Conservation (phyloP, 2,888 invertebrate genomes). For the Acleris literana region DNA sequence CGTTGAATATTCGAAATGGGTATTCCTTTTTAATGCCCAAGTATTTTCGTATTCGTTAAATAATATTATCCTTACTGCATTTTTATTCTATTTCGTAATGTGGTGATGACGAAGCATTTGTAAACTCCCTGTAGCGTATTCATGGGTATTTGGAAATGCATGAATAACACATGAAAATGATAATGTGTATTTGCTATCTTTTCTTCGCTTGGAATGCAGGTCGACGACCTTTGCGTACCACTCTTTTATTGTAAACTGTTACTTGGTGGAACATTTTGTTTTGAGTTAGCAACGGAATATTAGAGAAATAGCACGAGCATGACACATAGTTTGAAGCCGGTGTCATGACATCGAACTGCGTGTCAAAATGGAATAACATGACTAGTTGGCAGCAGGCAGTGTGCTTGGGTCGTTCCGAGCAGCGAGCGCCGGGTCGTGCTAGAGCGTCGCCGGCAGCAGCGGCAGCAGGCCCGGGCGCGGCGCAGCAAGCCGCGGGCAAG, state of each 20-base stretch:
- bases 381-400: too few species aligned
- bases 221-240: constrained; percentile 23
- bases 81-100: constrained; percentile 28
- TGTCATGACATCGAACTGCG: too few species aligned
- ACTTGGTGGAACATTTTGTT: neutral
- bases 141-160: constrained; percentile 42
- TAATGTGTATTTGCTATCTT: constrained; percentile 40
- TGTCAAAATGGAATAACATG: too few species aligned
- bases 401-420: too few species aligned
- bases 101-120: constrained; percentile 31
- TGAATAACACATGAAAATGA: constrained; percentile 44
- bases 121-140: constrained; percentile 35
- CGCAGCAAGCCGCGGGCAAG: too few species aligned
- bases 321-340: too few species aligned
- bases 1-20: too few species aligned
- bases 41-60: constrained; percentile 15
- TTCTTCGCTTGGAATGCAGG: constrained; percentile 36
- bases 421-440: too few species aligned
- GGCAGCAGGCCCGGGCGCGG: too few species aligned
- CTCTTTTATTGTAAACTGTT: constrained; percentile 2
- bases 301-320: too few species aligned
- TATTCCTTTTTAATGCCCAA: neutral
- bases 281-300: too few species aligned
- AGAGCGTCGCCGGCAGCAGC: too few species aligned
- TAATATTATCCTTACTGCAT: constrained; percentile 23